Evolutionary conservation across 2,797 vertebrate genomes (phyloP).

Genomic region (Microhierax caerulescens): DNA sequence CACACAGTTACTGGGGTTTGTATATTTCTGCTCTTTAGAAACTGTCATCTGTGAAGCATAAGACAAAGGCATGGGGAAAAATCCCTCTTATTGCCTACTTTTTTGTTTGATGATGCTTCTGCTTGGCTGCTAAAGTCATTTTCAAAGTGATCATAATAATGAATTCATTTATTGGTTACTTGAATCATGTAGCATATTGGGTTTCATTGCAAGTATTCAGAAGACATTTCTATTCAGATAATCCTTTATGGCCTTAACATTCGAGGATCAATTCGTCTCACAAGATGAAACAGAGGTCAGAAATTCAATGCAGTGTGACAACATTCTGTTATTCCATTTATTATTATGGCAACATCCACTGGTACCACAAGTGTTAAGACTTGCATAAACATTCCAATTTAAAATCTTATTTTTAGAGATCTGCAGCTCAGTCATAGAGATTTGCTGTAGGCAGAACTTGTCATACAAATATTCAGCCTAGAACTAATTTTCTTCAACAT

Average conservation of each 20-base stretch:
- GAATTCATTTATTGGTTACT: not conserved
- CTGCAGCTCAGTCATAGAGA: not conserved
- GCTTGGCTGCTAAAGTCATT: not conserved
- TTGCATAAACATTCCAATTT: conserved; percentile 33
- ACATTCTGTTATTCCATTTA: not conserved
- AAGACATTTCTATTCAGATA: not conserved
- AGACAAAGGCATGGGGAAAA: not conserved
- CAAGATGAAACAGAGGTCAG: not conserved
- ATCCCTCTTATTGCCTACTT: not conserved
- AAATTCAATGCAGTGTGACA: not conserved
- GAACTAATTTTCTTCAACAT: conserved; percentile 50
- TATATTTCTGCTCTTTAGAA: not conserved
- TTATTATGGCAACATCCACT: not conserved
- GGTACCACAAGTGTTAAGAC: conserved; percentile 4
- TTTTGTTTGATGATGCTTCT: not conserved
- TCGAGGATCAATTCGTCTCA: not conserved
- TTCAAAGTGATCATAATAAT: not conserved
- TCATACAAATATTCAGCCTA: conserved; percentile 50
- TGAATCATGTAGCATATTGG: not conserved
- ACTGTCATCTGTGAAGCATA: not conserved
- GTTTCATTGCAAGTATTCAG: not conserved
- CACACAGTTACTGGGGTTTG: not conserved
- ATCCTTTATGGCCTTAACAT: not conserved
- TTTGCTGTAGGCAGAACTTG: conserved; percentile 59
- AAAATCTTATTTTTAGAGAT: conserved; percentile 17